Base-by-base conservation (phyloP, 2,113 vertebrate genomes). In the Dunckerocampus dactyliophorus region DNA sequence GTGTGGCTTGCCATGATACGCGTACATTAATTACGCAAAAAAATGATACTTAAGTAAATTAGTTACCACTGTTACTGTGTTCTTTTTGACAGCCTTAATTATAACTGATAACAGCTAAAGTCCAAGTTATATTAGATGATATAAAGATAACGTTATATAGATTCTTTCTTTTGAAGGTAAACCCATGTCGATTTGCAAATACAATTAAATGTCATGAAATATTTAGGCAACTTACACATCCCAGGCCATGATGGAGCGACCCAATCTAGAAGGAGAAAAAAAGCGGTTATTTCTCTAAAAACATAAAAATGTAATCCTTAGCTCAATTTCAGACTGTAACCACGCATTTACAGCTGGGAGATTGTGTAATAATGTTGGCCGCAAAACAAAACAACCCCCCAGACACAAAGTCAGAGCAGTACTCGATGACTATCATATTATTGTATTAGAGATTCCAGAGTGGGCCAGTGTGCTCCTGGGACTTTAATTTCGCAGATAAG, bases 191-290 rank as follows among this genome's bases (percentile, higher is more conserved):
- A 34, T 5, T 34, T 5, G 7, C 31, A 34, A 34, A 34, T 34
- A 34, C 31, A 5, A 34, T 34, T 34, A 34, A 2, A 8, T 5
- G 3, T 34, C 31, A 8, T 34, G 31, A 34, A 34, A 34, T 8
- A 34, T 8, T 34, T 34, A 34, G 1, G 31, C 31, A 34, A 99
- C 97, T 89, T 92, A 99, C 97, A 92, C 97, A 99, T 87, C 97
- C 96, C 49, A 99, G 92, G 71, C 97, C 97, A 2, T 95, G 96
- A 77, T 98, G 97, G 64, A 98, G 90, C 21, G 97, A 97, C 89
- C 97, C 97, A 15, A 98, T 98, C 97, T 99, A 81, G 42, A 86
- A 67, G 55, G 6, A 69, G 69, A 28, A 82, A 47, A 67, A 10
- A 49, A n/a, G 14, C 72, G 3, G n/a, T 69, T 48, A 48, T 34